Evolutionary conservation across 2,113 vertebrate species (phyloP), one percentile per base, ranked within the genome.

Genomic region (Apteryx mantelli): DNA sequence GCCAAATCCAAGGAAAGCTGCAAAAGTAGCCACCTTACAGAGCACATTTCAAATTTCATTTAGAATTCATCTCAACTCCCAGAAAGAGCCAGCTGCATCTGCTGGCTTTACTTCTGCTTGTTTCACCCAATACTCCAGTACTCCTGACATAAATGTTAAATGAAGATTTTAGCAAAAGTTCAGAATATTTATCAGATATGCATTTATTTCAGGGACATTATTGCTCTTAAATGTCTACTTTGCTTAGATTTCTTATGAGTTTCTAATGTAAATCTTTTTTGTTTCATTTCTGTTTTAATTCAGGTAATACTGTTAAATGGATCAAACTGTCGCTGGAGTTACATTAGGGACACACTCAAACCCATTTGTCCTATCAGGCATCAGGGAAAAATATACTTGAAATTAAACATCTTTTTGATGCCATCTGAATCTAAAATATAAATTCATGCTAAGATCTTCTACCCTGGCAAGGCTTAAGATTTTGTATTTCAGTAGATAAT

Each of bases 211-310:
- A 78, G 52, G 17, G 26, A 46, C 3, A 34, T 89, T 64, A 71
- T 60, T 94, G 18, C 9, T 91, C 52, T 82, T 38, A 84, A 93
- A 74, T 77, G 28, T 73, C 66, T 69, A 16, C 8, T 88, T 88
- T 79, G 36, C 34, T 24, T 70, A 18, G 11, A 40, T 18, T 32
- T 74, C 70, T 64, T 70, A 11, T 38, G 40, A 83, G 20, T 44
- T 74, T 5, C 5, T 78, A 48, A 69, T 0, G 0, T 53, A 56
- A 68, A 16, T n/a, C 0, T 30, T 55, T 56, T 4, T 19, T 42
- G 9, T 53, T 71, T 80, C 0, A n/a, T 55, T 96, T 86, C 21
- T 86, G 16, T 48, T 87, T 89, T 50, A 82, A 52, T 69, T 82
- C 73, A 73, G 10, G 5, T 32, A 82, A 42, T 85, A 60, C 34